phyloP scores from a whole-genome alignment of 2,888 invertebrate species.

The Andrena dorsata region DNA sequence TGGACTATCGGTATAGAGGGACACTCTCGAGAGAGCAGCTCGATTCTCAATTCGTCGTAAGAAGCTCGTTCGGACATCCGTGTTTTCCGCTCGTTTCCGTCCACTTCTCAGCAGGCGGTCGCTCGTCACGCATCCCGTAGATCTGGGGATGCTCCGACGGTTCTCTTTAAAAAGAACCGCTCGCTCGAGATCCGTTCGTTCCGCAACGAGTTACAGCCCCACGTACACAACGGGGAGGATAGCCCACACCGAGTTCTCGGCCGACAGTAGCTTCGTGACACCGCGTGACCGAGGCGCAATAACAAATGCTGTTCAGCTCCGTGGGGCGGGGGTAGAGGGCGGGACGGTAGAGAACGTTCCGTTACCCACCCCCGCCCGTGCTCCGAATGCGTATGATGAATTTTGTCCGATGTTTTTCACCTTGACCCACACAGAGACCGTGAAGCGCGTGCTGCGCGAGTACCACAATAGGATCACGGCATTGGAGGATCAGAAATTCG shows the following conservation, averaged over 20 bases:
- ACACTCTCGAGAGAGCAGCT: conserved; percentile 10
- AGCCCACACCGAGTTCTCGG: neutral
- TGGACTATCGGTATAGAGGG: neutral
- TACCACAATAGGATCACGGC: conserved; percentile 95
- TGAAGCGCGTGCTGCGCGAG: conserved; percentile 92
- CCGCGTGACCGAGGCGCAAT: neutral
- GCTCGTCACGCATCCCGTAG: conserved; percentile 1
- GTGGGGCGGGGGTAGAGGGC: neutral
- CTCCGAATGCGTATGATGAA: conserved; percentile 33
- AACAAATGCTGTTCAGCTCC: neutral
- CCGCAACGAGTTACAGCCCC: conserved; percentile 2
- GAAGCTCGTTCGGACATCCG: neutral
- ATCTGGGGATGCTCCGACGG: neutral
- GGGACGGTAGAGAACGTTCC: conserved; percentile 7
- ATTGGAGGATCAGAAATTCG: conserved; percentile 98
- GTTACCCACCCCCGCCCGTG: conserved; percentile 9
- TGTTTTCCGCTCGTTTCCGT: conserved; percentile 9
- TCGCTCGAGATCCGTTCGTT: conserved; percentile 6
- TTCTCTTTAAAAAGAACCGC: conserved; percentile 9
- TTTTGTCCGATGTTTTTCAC: conserved; percentile 66
- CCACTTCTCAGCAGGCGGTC: conserved; percentile 29
- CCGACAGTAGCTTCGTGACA: neutral
- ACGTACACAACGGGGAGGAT: neutral
- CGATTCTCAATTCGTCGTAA: neutral
- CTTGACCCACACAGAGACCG: conserved; percentile 88